Conservation (phyloP, 1,140 invertebrate species). For the Nasonia longicornis region DNA sequence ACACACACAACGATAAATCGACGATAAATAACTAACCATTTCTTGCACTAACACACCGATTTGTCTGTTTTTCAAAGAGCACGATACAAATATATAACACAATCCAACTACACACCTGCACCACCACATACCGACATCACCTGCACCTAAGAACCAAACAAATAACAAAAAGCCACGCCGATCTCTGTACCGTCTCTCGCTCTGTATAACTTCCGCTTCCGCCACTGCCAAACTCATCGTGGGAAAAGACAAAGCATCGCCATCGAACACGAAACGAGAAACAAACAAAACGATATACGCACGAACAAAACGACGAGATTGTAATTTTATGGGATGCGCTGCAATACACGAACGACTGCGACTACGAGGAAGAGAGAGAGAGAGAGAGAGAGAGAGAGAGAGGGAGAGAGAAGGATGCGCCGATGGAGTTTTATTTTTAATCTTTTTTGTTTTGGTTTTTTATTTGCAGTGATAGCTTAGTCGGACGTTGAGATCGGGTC, state of each 20-base stretch:
- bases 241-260: not conserved
- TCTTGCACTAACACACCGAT: conserved; percentile 32
- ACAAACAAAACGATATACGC: not conserved
- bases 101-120: conserved; percentile 35
- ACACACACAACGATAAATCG: not conserved
- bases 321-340: not conserved
- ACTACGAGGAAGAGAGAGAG: not conserved
- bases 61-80: conserved; percentile 36
- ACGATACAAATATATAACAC: conserved; percentile 39
- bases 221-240: conserved; percentile 23
- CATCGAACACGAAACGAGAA: not conserved
- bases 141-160: conserved; percentile 2
- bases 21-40: not conserved
- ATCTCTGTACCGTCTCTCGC: not conserved
- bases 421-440: conserved; percentile 40
- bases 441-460: conserved; percentile 56
- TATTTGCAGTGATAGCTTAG: conserved; percentile 67
- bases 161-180: conserved; percentile 1
- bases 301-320: not conserved
- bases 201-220: conserved; percentile 23
- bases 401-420: not conserved
- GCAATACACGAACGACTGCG: not conserved
- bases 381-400: not conserved
- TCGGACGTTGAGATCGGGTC: conserved; percentile 59
- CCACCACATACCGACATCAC: conserved; percentile 6